phyloP scores from a whole-genome alignment of 2,797 vertebrate genomes.

The Siniperca undulata region DNA sequence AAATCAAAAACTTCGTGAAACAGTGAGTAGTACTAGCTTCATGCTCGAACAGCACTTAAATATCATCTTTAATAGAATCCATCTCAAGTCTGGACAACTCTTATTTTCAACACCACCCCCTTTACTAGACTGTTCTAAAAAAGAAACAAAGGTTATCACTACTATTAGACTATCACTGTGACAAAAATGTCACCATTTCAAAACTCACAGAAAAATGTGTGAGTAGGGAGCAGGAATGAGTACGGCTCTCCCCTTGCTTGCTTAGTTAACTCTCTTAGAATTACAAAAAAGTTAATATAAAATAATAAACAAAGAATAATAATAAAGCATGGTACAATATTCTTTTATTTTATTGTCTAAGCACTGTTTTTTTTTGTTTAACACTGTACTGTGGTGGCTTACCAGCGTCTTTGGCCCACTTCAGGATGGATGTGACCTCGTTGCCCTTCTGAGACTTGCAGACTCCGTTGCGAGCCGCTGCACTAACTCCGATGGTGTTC shows the following conservation, averaged over 20 bases:
- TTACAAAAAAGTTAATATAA: not conserved
- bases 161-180: not conserved
- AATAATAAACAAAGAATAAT: not conserved
- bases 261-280: too few species aligned
- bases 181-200: not conserved
- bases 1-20: too few species aligned
- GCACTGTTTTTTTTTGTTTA: not conserved
- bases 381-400: not conserved
- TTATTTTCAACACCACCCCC: not conserved
- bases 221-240: too few species aligned
- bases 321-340: not conserved
- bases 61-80: too few species aligned
- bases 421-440: slow-evolving; percentile 87
- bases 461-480: slow-evolving; percentile 81
- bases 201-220: not conserved
- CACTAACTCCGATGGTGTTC: slow-evolving; percentile 82
- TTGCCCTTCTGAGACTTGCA: slow-evolving; percentile 85
- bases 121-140: not conserved
- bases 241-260: not conserved
- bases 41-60: too few species aligned
- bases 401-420: slow-evolving; percentile 88
- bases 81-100: too few species aligned
- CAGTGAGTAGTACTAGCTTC: too few species aligned
- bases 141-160: not conserved
- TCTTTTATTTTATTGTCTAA: not conserved